Evolutionary conservation across 2,888 invertebrate genomes (phyloP).

Genomic region (Epinotia bilunana): DNA sequence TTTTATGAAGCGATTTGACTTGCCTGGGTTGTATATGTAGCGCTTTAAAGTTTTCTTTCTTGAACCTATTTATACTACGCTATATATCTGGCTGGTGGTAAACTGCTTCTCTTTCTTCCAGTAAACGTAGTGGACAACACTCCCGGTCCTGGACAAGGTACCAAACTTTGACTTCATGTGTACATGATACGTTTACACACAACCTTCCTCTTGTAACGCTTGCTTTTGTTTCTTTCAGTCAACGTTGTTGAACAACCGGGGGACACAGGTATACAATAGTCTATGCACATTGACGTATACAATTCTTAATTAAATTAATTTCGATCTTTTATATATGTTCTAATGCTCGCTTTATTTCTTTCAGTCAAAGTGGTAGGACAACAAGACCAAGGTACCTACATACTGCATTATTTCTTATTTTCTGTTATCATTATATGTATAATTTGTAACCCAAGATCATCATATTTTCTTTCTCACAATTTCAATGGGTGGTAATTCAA

Average conservation of each 20-base stretch:
- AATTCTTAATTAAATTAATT: not conserved
- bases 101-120: constrained; percentile 43
- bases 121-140: constrained; percentile 53
- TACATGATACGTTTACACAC: not conserved
- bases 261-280: not conserved
- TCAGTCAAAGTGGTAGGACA: constrained; percentile 43
- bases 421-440: not conserved
- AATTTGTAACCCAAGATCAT: not conserved
- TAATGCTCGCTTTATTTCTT: constrained; percentile 27
- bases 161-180: constrained; percentile 11
- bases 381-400: constrained; percentile 11
- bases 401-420: not conserved
- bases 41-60: not conserved
- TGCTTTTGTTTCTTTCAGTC: constrained; percentile 44
- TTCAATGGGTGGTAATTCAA: not conserved
- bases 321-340: not conserved
- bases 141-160: constrained; percentile 43
- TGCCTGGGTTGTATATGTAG: not conserved
- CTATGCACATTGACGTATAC: not conserved
- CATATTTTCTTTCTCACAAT: not conserved
- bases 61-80: too few relatives aligned
- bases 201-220: not conserved
- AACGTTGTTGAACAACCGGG: constrained; percentile 39
- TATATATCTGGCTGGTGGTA: not conserved
- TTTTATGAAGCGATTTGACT: too few relatives aligned